Base-by-base conservation (phyloP, 2,113 vertebrate genomes). In the Dromiciops gliroides region DNA sequence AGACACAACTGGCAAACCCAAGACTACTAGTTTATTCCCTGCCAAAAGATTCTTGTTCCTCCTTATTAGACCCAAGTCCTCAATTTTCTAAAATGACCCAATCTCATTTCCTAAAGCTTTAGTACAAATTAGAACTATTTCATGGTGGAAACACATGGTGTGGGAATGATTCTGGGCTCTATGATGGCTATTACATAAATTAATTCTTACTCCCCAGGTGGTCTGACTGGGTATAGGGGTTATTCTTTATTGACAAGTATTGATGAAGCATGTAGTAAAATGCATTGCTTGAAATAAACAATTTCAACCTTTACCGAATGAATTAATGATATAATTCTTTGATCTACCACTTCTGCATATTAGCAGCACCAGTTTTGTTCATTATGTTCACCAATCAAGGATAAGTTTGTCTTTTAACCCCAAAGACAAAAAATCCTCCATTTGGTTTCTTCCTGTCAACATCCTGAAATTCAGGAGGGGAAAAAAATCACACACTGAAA, bases 341-440 rank as follows among this genome's bases (percentile, higher is more conserved):
- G 60, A 89, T 95, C 95, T 97, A 97, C 97, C 97, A 94, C 97
- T 96, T 96, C 91, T 95, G 89, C 93, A 96, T 90, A 50, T 49
- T 96, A 95, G 60, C 31, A 37, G 12, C 31, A 67, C 60, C 31
- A 67, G 89, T 92, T 60, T 47, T 90, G 50, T 94, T 92, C 94
- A n/a, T 96, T 95, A 95, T 92, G 97, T 97, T 96, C 96, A 96
- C 93, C 52, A 90, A 96, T 97, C 92, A 96, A 96, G 96, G 60
- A 91, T 91, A 93, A 95, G 95, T 88, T 50, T 93, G 92, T 93
- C 92, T 92, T 94, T 95, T 10, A 8, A 5, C 23, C 31, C 52
- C 56, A 97, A 96, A 91, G 90, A 8, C 92, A 92, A 95, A 94
- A 96, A 95, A 95, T 93, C 94, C 28, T 96, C n/a, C 48, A 92